A percentile compares a stretch with the other conserved stretches of the same genome.
These are phyloP conservation scores for Campoletis raptor DNA, from an alignment of 2,888 invertebrate genomes.

Conservation along the genomic window DNA sequence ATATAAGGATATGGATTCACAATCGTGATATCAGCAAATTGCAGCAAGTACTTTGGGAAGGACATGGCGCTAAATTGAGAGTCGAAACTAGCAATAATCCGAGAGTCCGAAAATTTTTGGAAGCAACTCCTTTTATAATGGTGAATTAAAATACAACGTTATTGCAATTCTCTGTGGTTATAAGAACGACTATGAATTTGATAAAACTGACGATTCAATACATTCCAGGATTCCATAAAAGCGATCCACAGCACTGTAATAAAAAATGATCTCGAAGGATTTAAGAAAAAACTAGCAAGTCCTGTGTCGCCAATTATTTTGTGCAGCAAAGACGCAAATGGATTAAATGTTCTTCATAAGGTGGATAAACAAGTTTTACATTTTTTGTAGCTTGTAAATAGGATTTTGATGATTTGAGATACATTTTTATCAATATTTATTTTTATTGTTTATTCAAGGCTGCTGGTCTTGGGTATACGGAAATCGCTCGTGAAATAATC, in stretches of 20 bases:
- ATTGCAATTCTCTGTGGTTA: neutral
- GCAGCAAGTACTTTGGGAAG: slow-evolving; percentile 96
- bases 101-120: slow-evolving; percentile 93
- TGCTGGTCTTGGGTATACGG: slow-evolving; percentile 92
- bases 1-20: slow-evolving; percentile 98
- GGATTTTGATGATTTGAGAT: neutral
- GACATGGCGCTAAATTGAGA: slow-evolving; percentile 93
- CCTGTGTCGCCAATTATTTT: slow-evolving; percentile 91
- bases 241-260: slow-evolving; percentile 93
- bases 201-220: slow-evolving; percentile 38
- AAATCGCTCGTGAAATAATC: slow-evolving; percentile 91
- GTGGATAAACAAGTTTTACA: slow-evolving; percentile 83
- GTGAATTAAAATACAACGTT: slow-evolving; percentile 85
- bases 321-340: slow-evolving; percentile 92
- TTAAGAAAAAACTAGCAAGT: slow-evolving; percentile 89
- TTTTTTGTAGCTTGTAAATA: neutral
- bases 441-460: slow-evolving; percentile 86
- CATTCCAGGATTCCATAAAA: slow-evolving; percentile 90
- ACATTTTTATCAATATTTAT: neutral
- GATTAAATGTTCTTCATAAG: slow-evolving; percentile 95
- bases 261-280: slow-evolving; percentile 90
- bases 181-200: neutral
- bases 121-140: slow-evolving; percentile 97
- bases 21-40: slow-evolving; percentile 94
- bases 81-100: slow-evolving; percentile 94